Base-by-base conservation (phyloP, 1,140 invertebrate species). In the Trichonephila inaurata region DNA sequence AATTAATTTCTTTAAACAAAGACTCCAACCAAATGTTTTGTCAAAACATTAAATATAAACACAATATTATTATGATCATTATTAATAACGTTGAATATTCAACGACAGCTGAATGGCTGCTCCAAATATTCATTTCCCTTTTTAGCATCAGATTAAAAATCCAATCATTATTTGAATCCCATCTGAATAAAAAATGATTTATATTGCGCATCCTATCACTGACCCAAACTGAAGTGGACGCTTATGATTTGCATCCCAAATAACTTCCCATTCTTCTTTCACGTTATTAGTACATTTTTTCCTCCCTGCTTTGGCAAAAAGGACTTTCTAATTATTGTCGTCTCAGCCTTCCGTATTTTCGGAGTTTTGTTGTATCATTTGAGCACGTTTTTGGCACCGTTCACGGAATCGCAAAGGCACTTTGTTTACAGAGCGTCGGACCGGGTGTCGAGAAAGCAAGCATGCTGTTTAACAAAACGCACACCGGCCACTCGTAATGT, bases 261-360 rank as follows among this genome's bases (percentile, higher is more conserved):
- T 14, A 24, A 69, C 66, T 69, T 12, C 21, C 24, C 66, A 24
- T n/a, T 69, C 8, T 14, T 12, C 2, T 28, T 24, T 69, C 8
- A 51, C 51, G 33, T 51, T 51, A 51, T 51, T 51, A 51, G 51
- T 51, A 12, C 10, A 12, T 10, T 51, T 51, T 51, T 51, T 51
- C 10, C 51, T 12, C 51, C 10, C 51, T 51, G 51, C 7, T 10
- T 3, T 24, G 66, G 24, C 66, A 28, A 69, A n/a, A n/a, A 21
- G 21, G 10, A 10, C 21, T 10, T 28, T 1, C 72, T 40, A 77
- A 77, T 77, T 77, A 77, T 14, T 77, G 72, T 77, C 28, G 28
- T 77, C 33, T 77, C 72, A 77, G 72, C 72, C 72, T 77, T 12
- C 72, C 28, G 72, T 77, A 77, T 77, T 77, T 77, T 40, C 33